These are phyloP conservation scores for Enteromius unitaeniatus DNA, from an alignment of 2,797 vertebrate genomes.

Conservation along the genomic window DNA sequence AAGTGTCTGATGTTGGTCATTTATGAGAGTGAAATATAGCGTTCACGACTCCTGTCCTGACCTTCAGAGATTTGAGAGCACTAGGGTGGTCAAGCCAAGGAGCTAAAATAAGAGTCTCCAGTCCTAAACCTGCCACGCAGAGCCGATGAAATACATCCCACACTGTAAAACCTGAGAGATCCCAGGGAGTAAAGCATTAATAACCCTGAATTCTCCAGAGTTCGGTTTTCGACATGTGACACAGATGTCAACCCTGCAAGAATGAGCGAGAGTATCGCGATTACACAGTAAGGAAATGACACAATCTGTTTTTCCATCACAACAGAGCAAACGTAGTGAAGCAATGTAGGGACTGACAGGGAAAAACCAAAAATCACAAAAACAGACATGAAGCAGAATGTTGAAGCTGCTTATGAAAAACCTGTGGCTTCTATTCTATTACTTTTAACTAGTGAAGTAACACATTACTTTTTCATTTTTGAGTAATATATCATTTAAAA, in stretches of 20 bases:
- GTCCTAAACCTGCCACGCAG: slow-evolving; percentile 47
- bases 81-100: not conserved
- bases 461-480: too few species aligned
- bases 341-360: not conserved
- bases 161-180: slow-evolving; percentile 50
- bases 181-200: slow-evolving; percentile 52
- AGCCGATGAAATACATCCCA: slow-evolving; percentile 34
- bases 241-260: not conserved
- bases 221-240: slow-evolving; percentile 14
- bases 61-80: slow-evolving; percentile 39
- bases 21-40: not conserved
- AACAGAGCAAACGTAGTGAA: not conserved
- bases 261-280: not conserved
- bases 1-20: slow-evolving; percentile 4
- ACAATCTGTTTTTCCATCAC: not conserved
- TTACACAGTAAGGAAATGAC: not conserved
- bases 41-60: not conserved
- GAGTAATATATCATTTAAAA: too few species aligned
- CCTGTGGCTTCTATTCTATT: too few species aligned
- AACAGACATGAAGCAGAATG: not conserved
- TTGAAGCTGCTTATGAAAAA: not conserved
- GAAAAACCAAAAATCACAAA: not conserved
- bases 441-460: too few species aligned
- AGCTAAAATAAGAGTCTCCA: slow-evolving; percentile 44
- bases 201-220: slow-evolving; percentile 31